Percentiles rank a stretch among this genome's conserved stretches.
phyloP scores from a whole-genome alignment of 2,888 invertebrate genomes.

The Molorchus minor region DNA sequence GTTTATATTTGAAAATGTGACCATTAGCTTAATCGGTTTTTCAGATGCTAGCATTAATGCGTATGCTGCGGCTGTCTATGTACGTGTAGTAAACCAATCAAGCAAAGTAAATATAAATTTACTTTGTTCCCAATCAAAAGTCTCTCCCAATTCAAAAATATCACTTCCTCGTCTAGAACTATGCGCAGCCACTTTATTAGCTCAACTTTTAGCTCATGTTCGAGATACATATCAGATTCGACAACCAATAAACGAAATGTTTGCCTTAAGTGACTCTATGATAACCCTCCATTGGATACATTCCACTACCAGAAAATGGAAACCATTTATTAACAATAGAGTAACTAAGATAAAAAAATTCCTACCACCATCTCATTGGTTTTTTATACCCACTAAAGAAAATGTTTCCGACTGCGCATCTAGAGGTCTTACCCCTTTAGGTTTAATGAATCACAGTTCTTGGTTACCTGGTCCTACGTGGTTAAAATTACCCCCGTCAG shows the following conservation, averaged over 20 bases:
- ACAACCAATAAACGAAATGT: background rate
- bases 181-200: background rate
- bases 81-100: background rate
- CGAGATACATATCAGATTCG: background rate
- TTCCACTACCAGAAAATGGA: background rate
- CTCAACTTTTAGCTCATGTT: background rate
- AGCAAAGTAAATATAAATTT: background rate
- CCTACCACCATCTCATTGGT: background rate
- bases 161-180: conserved; percentile 4
- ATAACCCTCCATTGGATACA: background rate
- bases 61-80: background rate
- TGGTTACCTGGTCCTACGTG: background rate
- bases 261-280: background rate
- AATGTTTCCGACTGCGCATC: conserved; percentile 6
- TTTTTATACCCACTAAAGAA: conserved; percentile 6
- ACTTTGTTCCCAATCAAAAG: background rate
- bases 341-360: background rate
- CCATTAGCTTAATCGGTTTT: background rate
- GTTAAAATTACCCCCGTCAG: background rate
- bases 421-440: background rate
- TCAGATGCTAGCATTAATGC: background rate
- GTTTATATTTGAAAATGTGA: background rate
- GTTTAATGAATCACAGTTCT: background rate
- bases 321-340: background rate
- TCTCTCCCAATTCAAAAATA: background rate